Evolutionary conservation across 2,888 invertebrate species (phyloP).

Genomic region (Brachyptera putata): DNA sequence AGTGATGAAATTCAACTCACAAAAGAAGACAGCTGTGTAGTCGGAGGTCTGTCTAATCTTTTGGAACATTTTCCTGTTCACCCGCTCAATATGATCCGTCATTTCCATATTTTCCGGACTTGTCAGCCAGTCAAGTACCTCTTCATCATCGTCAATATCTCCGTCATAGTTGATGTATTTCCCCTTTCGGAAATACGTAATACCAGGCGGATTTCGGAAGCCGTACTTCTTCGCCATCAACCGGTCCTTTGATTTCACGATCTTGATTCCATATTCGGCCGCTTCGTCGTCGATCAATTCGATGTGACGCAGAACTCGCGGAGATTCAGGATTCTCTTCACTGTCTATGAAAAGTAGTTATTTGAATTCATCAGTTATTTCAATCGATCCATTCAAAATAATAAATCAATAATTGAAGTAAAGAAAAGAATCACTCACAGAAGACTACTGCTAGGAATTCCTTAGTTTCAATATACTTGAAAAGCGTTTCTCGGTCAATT

Average conservation of each 20-base stretch:
- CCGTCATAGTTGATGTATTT: slow-evolving; percentile 87
- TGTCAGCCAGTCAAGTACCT: slow-evolving; percentile 85
- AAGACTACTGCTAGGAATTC: slow-evolving; percentile 90
- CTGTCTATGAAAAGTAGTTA: too few relatives aligned
- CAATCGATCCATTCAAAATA: too few relatives aligned
- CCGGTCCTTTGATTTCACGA: slow-evolving; percentile 81
- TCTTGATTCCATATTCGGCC: slow-evolving; percentile 83
- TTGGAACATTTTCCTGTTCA: slow-evolving; percentile 89
- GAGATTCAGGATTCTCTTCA: slow-evolving; percentile 76
- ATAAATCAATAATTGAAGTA: neutral
- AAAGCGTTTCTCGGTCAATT: slow-evolving; percentile 75
- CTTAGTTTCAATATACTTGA: slow-evolving; percentile 80
- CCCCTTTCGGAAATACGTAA: slow-evolving; percentile 85
- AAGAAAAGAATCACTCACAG: slow-evolving; percentile 61
- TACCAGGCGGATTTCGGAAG: slow-evolving; percentile 81
- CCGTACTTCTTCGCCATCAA: slow-evolving; percentile 94
- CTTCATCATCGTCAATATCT: slow-evolving; percentile 86
- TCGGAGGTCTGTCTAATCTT: slow-evolving; percentile 85
- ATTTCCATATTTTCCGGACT: slow-evolving; percentile 93
- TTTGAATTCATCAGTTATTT: slow-evolving; percentile 8
- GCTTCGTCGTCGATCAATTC: slow-evolving; percentile 91
- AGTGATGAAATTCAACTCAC: too few relatives aligned
- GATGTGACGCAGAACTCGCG: slow-evolving; percentile 75
- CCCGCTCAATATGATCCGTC: slow-evolving; percentile 86
- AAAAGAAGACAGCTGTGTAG: slow-evolving; percentile 89